phyloP scores from a whole-genome alignment of 2,888 invertebrate genomes.

The Morpho helenor region DNA sequence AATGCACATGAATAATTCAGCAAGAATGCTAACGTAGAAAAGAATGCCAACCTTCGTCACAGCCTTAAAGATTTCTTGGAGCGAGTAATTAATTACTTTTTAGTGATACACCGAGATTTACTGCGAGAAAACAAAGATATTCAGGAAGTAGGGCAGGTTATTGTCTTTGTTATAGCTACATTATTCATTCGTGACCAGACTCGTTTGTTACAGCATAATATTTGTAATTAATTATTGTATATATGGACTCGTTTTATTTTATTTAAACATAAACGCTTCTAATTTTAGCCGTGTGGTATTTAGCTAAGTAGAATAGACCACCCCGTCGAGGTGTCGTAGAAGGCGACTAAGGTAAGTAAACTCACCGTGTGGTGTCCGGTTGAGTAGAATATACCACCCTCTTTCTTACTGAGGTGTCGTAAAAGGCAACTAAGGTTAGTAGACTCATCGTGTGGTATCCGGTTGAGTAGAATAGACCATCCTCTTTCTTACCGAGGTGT shows the following conservation, averaged over 20 bases:
- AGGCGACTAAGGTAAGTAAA: too few relatives aligned
- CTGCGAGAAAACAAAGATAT: constrained; percentile 22
- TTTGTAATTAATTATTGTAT: not conserved
- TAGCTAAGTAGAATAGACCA: too few relatives aligned
- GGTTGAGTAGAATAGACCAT: too few relatives aligned
- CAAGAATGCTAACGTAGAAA: constrained; percentile 62
- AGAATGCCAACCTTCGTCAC: constrained; percentile 57
- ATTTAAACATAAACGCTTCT: not conserved
- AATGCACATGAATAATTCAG: constrained; percentile 73
- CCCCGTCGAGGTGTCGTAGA: too few relatives aligned
- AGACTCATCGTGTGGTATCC: too few relatives aligned
- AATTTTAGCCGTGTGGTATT: too few relatives aligned
- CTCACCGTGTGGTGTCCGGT: too few relatives aligned
- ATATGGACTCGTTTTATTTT: constrained; percentile 1
- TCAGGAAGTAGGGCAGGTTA: constrained; percentile 23
- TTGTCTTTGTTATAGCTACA: constrained; percentile 10
- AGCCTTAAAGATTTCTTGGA: constrained; percentile 45
- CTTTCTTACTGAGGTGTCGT: too few relatives aligned
- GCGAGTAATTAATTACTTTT: constrained; percentile 61
- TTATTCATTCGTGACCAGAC: constrained; percentile 16
- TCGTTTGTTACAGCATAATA: constrained; percentile 13
- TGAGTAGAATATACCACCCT: too few relatives aligned
- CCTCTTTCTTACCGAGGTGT: too few relatives aligned
- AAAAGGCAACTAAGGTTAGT: too few relatives aligned
- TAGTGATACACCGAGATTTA: constrained; percentile 23